Evolutionary conservation across 1,140 invertebrate genomes (phyloP).

Genomic region (Phthorimaea operculella): DNA sequence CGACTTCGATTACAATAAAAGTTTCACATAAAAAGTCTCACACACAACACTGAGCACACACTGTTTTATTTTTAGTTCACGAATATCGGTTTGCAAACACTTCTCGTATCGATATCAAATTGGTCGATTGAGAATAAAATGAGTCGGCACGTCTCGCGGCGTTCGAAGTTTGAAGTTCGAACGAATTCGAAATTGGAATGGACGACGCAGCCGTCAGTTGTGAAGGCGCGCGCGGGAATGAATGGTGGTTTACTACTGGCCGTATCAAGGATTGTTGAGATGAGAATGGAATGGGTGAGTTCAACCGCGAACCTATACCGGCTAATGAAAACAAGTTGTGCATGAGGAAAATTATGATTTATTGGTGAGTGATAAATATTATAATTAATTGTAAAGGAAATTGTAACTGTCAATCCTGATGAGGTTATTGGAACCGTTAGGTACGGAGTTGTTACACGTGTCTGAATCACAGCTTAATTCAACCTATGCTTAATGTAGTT

Average conservation of each 20-base stretch:
- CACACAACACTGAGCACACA: not conserved
- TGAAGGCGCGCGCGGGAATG: slow-evolving; percentile 51
- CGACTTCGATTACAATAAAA: not conserved
- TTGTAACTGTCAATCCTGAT: too few species aligned
- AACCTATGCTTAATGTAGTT: too few species aligned
- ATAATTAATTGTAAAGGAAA: too few species aligned
- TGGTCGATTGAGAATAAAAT: not conserved
- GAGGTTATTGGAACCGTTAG: too few species aligned
- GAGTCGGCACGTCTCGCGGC: not conserved
- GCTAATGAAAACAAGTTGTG: too few species aligned
- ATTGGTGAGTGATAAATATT: too few species aligned
- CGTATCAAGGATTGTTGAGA: slow-evolving; percentile 6
- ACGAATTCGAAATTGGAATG: not conserved
- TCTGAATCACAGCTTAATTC: too few species aligned
- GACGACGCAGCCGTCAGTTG: slow-evolving; percentile 33
- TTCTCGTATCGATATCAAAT: not conserved
- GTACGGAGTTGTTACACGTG: too few species aligned
- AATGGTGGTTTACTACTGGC: slow-evolving; percentile 16
- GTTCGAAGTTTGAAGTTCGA: not conserved
- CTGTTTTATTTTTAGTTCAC: not conserved
- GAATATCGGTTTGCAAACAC: not conserved
- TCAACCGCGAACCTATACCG: too few species aligned
- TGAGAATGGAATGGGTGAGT: not conserved
- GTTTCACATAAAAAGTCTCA: not conserved
- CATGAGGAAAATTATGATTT: too few species aligned